Evolutionary conservation across 2,113 vertebrate species (phyloP).

Genomic region (Mus spicilegus): DNA sequence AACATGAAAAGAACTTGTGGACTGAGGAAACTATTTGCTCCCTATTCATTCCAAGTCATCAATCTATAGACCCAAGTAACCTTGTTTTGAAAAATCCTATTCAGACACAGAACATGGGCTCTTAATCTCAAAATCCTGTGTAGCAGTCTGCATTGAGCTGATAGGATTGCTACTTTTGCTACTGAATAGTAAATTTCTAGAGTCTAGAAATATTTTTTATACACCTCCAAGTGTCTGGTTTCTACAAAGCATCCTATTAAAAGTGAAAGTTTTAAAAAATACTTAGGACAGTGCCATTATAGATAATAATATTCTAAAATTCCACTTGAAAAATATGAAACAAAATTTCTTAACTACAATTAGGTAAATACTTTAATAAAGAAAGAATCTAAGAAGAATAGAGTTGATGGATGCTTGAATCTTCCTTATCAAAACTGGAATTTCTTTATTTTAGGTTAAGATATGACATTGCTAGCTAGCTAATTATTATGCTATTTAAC

Average conservation of each 20-base stretch:
- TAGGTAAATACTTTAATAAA: slow-evolving; percentile 12
- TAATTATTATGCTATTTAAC: background rate
- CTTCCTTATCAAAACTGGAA: background rate
- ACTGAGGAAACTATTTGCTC: slow-evolving; percentile 56
- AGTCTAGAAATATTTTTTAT: background rate
- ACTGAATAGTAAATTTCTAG: slow-evolving; percentile 50
- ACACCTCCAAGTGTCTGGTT: background rate
- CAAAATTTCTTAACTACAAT: background rate
- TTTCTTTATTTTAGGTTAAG: background rate
- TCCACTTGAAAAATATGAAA: slow-evolving; percentile 42
- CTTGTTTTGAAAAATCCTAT: slow-evolving; percentile 65
- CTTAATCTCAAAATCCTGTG: slow-evolving; percentile 68
- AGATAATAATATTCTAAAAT: slow-evolving; percentile 25
- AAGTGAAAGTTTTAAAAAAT: slow-evolving; percentile 30
- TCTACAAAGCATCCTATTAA: slow-evolving; percentile 1
- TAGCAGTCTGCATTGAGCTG: slow-evolving; percentile 22
- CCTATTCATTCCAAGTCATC: slow-evolving; percentile 55
- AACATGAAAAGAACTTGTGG: slow-evolving; percentile 66
- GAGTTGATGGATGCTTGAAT: background rate
- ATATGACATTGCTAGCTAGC: background rate
- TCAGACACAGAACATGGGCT: slow-evolving; percentile 6
- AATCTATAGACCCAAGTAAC: slow-evolving; percentile 67
- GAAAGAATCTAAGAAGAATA: background rate
- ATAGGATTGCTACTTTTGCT: slow-evolving; percentile 55
- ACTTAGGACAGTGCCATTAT: background rate